A percentile compares a stretch with the other conserved stretches of the same genome.
Evolutionary conservation across 2,113 vertebrate species (phyloP).

Genomic region (Neogale vison): DNA sequence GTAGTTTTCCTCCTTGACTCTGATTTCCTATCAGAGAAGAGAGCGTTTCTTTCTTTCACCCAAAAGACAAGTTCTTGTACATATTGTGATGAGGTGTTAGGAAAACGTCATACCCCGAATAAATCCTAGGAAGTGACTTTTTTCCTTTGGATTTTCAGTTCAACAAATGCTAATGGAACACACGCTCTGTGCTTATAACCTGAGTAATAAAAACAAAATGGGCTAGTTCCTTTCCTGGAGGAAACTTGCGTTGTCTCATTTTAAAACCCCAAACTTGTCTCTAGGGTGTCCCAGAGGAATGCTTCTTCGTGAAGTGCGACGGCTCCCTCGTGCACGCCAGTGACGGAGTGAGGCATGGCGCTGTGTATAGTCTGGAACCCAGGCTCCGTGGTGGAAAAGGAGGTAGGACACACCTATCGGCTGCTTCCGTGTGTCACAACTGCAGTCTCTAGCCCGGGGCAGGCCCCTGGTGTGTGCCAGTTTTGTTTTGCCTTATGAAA

Average conservation of each 20-base stretch:
- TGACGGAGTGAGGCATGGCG: slow-evolving; percentile 86
- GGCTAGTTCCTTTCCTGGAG: background rate
- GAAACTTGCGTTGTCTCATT: background rate
- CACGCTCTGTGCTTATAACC: background rate
- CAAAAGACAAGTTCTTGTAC: background rate
- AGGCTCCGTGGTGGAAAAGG: slow-evolving; percentile 95
- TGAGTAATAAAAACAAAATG: background rate
- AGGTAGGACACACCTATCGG: slow-evolving; percentile 83
- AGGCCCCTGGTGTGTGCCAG: background rate
- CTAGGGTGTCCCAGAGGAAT: slow-evolving; percentile 84
- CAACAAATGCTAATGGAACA: background rate
- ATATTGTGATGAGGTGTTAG: background rate
- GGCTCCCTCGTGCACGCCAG: slow-evolving; percentile 77
- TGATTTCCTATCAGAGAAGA: background rate
- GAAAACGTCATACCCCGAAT: background rate
- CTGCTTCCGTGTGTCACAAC: background rate
- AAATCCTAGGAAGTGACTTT: background rate
- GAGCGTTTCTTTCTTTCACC: background rate
- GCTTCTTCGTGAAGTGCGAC: slow-evolving; percentile 90
- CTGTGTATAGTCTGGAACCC: slow-evolving; percentile 91
- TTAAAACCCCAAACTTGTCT: background rate
- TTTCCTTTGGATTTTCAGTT: background rate
- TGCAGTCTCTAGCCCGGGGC: background rate
- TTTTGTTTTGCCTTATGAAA: background rate
- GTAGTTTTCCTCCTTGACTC: background rate